phyloP scores from a whole-genome alignment of 2,113 vertebrate species.

The Ammospiza caudacuta region DNA sequence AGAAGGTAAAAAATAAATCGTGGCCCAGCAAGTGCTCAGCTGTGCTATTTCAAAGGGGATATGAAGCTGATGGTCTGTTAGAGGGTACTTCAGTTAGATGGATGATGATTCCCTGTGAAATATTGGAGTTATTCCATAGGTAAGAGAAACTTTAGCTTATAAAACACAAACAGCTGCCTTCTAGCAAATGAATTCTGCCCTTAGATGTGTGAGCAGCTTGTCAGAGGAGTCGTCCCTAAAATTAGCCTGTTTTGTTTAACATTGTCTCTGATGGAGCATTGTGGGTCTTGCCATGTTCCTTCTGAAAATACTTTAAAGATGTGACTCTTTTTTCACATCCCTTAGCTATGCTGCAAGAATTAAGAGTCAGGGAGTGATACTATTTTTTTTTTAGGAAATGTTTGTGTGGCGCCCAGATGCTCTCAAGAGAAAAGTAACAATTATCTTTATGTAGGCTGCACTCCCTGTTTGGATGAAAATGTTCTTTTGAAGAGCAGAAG shows the following conservation, averaged over 20 bases:
- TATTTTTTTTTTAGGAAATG: neutral
- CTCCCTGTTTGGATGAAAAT: neutral
- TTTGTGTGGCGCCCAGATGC: neutral
- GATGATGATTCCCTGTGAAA: constrained; percentile 73
- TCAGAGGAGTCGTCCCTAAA: neutral
- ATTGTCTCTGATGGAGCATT: neutral
- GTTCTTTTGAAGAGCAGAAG: constrained; percentile 12
- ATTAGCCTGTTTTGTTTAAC: constrained; percentile 32
- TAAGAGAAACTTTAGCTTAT: constrained; percentile 66
- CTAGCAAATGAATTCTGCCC: neutral
- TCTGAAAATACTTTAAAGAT: constrained; percentile 27
- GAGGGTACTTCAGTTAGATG: constrained; percentile 73
- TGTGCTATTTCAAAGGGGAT: constrained; percentile 73
- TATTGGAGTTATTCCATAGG: constrained; percentile 68
- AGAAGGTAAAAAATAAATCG: constrained; percentile 72
- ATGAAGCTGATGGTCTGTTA: constrained; percentile 73
- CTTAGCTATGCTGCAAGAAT: neutral
- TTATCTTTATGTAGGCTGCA: neutral
- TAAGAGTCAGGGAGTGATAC: neutral
- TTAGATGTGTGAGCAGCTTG: constrained; percentile 30
- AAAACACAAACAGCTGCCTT: constrained; percentile 52
- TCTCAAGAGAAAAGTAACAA: constrained; percentile 3
- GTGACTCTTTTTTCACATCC: constrained; percentile 1
- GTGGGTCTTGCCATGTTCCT: neutral
- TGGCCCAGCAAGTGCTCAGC: constrained; percentile 71